Percentiles rank a stretch among this genome's conserved stretches.
Conservation (phyloP, 2,113 vertebrate genomes). For the Microcebus tavaratra region DNA sequence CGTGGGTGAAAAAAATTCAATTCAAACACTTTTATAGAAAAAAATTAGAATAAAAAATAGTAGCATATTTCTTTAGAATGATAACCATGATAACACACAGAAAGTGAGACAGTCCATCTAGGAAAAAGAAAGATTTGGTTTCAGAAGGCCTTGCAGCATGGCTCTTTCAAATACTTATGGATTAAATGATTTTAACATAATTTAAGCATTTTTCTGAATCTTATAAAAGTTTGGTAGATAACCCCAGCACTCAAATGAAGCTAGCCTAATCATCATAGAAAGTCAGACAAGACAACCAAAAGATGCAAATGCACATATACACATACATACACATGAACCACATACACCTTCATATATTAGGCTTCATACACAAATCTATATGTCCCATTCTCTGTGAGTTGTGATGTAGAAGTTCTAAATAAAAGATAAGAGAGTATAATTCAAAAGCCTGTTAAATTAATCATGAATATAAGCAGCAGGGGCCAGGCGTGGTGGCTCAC, state of each 20-base stretch:
- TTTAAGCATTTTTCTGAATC: neutral
- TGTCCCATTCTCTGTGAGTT: neutral
- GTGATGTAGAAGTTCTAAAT: neutral
- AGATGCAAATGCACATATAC: neutral
- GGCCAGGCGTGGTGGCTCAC: no score
- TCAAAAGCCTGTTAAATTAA: neutral
- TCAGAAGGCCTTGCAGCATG: neutral
- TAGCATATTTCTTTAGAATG: neutral
- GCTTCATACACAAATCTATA: neutral
- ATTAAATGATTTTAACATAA: neutral
- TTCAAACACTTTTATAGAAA: neutral
- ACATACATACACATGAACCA: neutral
- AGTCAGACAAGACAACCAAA: neutral
- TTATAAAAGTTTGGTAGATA: neutral
- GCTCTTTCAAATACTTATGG: neutral
- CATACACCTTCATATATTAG: neutral
- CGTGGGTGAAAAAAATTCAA: neutral
- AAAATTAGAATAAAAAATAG: neutral
- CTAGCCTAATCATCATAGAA: neutral
- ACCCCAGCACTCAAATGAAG: neutral
- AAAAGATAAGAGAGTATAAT: neutral
- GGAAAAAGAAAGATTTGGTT: neutral
- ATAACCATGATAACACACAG: neutral
- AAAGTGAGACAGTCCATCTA: neutral
- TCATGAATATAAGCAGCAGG: neutral